These are phyloP conservation scores for Eumaeus atala DNA, from an alignment of 1,140 invertebrate species.

Conservation along the genomic window DNA sequence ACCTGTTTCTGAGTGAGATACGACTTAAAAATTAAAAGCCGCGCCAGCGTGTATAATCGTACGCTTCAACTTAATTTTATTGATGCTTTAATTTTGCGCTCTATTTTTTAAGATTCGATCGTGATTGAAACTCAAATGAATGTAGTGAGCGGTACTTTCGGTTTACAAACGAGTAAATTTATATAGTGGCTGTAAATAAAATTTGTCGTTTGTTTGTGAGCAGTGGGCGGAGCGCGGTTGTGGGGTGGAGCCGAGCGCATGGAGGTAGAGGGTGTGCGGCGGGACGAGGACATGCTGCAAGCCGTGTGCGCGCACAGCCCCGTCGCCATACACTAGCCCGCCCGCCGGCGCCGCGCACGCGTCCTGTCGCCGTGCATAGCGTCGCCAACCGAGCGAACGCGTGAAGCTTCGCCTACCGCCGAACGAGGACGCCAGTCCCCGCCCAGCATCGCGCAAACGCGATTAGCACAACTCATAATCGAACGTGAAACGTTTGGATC, in stretches of 20 bases:
- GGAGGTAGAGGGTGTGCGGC: slow-evolving; percentile 57
- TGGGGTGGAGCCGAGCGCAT: slow-evolving; percentile 57
- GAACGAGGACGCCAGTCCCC: background rate
- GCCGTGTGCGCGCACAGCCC: slow-evolving; percentile 57
- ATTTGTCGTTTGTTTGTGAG: slow-evolving; percentile 14
- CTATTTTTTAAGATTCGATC: no score
- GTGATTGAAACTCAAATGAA: background rate
- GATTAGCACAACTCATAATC: background rate
- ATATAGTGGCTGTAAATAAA: no score
- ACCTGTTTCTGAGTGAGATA: no score
- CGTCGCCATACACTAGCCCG: slow-evolving; percentile 63
- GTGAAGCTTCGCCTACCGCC: background rate
- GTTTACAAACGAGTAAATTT: no score
- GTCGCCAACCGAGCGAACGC: slow-evolving; percentile 11
- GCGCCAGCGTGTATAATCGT: no score
- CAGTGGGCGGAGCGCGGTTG: slow-evolving; percentile 40
- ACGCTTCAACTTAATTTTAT: no score
- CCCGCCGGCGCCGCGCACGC: slow-evolving; percentile 19
- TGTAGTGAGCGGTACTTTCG: no score
- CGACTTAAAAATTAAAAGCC: no score
- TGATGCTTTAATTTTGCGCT: no score
- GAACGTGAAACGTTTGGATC: background rate
- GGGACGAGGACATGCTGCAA: slow-evolving; percentile 51
- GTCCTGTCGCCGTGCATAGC: slow-evolving; percentile 14
- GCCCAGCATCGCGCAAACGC: background rate